Conservation (phyloP, 2,888 invertebrate genomes). For the Sinelater perroti region DNA sequence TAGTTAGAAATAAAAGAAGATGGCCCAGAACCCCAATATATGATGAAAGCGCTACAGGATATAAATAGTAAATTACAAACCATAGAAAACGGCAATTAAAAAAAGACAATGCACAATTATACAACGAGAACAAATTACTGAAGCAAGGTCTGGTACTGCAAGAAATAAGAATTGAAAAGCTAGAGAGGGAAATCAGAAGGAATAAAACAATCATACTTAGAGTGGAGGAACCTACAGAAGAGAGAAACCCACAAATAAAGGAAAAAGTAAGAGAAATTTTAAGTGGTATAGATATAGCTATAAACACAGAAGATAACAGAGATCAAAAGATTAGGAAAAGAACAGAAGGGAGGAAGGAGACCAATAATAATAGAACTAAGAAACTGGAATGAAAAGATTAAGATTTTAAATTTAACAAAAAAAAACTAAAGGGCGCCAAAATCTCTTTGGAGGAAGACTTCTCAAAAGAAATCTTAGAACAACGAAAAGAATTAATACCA, state of each 20-base stretch:
- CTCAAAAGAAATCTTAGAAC: conserved; percentile 13
- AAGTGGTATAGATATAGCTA: not conserved
- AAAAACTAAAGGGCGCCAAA: conserved; percentile 13
- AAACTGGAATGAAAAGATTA: conserved; percentile 13
- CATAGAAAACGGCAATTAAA: conserved; percentile 5
- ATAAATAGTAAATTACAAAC: conserved; percentile 17
- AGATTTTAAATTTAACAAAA: conserved; percentile 12
- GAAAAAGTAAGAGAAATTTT: conserved; percentile 14
- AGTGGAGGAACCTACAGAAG: conserved; percentile 11
- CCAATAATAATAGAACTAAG: conserved; percentile 2
- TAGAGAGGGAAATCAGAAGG: conserved; percentile 1
- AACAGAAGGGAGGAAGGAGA: not conserved
- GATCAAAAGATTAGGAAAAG: conserved; percentile 13
- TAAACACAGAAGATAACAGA: conserved; percentile 9
- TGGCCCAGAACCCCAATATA: not conserved
- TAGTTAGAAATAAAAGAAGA: not conserved
- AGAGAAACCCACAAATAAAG: conserved; percentile 6
- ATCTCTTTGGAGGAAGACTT: conserved; percentile 12
- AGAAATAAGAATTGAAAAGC: conserved; percentile 5
- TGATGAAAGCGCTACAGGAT: conserved; percentile 13
- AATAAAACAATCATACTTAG: conserved; percentile 5
- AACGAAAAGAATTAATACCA: conserved; percentile 15
- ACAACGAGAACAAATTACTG: conserved; percentile 2
- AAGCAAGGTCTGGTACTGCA: not conserved
- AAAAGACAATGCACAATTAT: conserved; percentile 7